Base-by-base conservation (phyloP, 2,888 invertebrate species). In the Lordiphosa fenestrarum region DNA sequence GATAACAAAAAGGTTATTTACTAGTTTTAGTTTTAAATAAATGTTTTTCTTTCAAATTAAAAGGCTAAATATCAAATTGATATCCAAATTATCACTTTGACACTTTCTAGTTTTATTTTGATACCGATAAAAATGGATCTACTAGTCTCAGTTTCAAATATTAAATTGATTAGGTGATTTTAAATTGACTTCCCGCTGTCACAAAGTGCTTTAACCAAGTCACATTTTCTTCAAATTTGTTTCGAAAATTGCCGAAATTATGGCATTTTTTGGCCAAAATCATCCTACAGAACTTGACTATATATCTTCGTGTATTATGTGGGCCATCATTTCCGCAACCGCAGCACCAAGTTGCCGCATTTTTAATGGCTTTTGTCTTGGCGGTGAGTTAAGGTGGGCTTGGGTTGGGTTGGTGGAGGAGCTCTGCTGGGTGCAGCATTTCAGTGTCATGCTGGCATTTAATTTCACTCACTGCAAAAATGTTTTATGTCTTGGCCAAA, bases 381-480 rank as follows among this genome's bases (percentile, higher is more conserved):
- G 38, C 36, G 19, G 19, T 19, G 4, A 19, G 19, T 19, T 19
- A 4, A 19, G 12, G 38, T n/a, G 65, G 55, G 15, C 15, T 66
- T 59, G 44, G 44, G 36, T 10, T 19, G 0, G n/a, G 38, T 10
- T 12, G 48, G 3, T 12, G 48, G 3, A 23, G 51, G 12, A 37
- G 51, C 44, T 59, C 51, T 40, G 44, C 25, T 30, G 53, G 53
- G 35, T 44, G 75, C 67, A 73, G 78, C 83, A 75, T 70, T 84
- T 82, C 80, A 82, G 80, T 82, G 84, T 80, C 80, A 80, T 67
- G 78, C 82, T 75, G 75, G 84, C 82, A 75, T 80, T 80, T 80
- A 84, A 80, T 80, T 84, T 80, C 78, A 78, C 83, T 84, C 83
- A 70, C 80, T 63, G 84, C 69, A 67, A 77, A 75, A 72, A 84